phyloP scores from a whole-genome alignment of 2,113 vertebrate species.

The Eulemur macaco region DNA sequence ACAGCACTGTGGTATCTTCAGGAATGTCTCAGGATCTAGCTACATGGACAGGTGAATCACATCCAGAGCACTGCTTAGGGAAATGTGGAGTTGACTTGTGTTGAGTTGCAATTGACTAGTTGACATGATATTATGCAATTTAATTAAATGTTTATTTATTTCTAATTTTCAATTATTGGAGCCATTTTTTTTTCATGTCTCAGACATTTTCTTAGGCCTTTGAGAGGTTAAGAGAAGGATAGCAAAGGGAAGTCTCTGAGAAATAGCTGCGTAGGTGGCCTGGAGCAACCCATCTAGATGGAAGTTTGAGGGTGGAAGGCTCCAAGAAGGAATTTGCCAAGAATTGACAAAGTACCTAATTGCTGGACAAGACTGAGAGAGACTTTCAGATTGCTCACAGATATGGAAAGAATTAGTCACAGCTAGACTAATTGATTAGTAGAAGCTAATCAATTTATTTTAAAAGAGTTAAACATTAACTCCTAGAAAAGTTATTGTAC shows the following conservation, averaged over 20 bases:
- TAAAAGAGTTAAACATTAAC: not conserved
- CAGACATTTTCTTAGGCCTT: not conserved
- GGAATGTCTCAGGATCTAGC: not conserved
- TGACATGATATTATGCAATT: not conserved
- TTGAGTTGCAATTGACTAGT: not conserved
- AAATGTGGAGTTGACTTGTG: not conserved
- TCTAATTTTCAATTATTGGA: conserved; percentile 23
- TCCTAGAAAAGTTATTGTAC: not conserved
- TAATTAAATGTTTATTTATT: conserved; percentile 6
- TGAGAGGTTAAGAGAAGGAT: not conserved
- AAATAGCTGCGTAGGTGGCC: not conserved
- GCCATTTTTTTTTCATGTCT: not conserved
- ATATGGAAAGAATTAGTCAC: not conserved
- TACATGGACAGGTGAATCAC: not conserved
- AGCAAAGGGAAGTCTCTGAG: not conserved
- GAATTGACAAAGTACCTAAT: not conserved
- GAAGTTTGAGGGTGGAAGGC: not conserved
- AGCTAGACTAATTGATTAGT: not conserved
- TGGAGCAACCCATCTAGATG: not conserved
- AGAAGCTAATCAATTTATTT: not conserved
- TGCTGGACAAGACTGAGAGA: not conserved
- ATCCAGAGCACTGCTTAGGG: not conserved
- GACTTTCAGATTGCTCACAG: not conserved
- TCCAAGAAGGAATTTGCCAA: not conserved
- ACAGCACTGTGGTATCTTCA: not conserved